These are phyloP conservation scores for Sinocyclocheilus grahami DNA, from an alignment of 2,113 vertebrate genomes.

Conservation along the genomic window DNA sequence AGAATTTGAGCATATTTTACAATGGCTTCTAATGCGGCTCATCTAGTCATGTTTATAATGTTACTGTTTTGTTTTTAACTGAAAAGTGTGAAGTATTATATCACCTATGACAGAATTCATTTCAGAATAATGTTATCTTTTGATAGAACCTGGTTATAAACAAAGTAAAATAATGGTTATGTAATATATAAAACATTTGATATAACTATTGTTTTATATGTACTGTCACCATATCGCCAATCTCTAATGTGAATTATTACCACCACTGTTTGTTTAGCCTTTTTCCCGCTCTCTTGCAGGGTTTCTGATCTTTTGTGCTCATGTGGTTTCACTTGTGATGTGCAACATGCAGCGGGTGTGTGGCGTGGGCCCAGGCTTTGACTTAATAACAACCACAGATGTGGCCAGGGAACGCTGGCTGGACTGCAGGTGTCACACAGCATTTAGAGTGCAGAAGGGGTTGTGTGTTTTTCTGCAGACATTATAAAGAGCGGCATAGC, in stretches of 20 bases:
- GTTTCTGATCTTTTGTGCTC: slow-evolving; percentile 9
- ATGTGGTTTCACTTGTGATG: slow-evolving; percentile 23
- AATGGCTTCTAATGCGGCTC: neutral
- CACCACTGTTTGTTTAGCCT: neutral
- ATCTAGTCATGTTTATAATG: neutral
- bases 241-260: slow-evolving; percentile 1
- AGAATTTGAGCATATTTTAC: neutral
- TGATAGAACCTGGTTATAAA: neutral
- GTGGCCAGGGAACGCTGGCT: slow-evolving; percentile 30
- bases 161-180: neutral
- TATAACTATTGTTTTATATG: neutral
- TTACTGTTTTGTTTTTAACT: neutral
- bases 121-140: neutral
- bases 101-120: neutral
- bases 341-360: slow-evolving; percentile 26
- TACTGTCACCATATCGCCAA: no score
- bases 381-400: slow-evolving; percentile 29
- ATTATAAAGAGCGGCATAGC: slow-evolving; percentile 58
- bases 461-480: slow-evolving; percentile 52
- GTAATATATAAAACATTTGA: neutral
- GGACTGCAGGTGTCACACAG: slow-evolving; percentile 54
- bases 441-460: slow-evolving; percentile 46
- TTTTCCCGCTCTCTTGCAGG: neutral
- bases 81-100: neutral
- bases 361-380: slow-evolving; percentile 4